A percentile compares a stretch with the other conserved stretches of the same genome.
phyloP scores from a whole-genome alignment of 2,888 invertebrate genomes.

The Drosophila pullipes region DNA sequence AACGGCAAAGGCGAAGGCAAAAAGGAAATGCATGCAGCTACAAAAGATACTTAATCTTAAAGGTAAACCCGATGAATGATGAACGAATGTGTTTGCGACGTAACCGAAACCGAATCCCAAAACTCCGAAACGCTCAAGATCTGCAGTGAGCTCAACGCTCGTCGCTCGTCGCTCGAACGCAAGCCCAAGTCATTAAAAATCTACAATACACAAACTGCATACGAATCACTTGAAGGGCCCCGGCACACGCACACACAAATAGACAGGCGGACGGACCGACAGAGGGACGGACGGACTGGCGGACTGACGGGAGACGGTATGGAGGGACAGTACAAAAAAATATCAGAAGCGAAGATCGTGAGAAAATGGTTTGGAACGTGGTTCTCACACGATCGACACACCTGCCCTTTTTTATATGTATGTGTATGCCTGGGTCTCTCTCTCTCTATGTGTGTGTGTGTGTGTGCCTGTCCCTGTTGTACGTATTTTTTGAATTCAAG shows the following conservation, averaged over 20 bases:
- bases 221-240: conserved; percentile 75
- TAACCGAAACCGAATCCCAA: conserved; percentile 70
- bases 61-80: conserved; percentile 77
- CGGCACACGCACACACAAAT: conserved; percentile 54
- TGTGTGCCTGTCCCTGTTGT: conserved; percentile 56
- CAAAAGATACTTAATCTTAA: conserved; percentile 80
- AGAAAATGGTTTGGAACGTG: conserved; percentile 86
- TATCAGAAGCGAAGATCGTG: conserved; percentile 85
- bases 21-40: conserved; percentile 65
- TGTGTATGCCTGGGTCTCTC: conserved; percentile 20
- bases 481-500: conserved; percentile 77
- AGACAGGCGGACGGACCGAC: conserved; percentile 15
- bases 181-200: conserved; percentile 81
- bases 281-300: conserved; percentile 8
- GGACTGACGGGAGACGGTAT: conserved; percentile 15
- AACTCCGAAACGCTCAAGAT: conserved; percentile 46
- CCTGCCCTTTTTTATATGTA: conserved; percentile 85
- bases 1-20: conserved; percentile 32
- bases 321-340: conserved; percentile 60
- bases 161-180: conserved; percentile 61
- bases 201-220: conserved; percentile 79
- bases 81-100: conserved; percentile 72
- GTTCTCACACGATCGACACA: conserved; percentile 86
- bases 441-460: conserved; percentile 20
- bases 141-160: conserved; percentile 35